phyloP scores from a whole-genome alignment of 2,797 vertebrate species.

The Sebastes trivittatus region DNA sequence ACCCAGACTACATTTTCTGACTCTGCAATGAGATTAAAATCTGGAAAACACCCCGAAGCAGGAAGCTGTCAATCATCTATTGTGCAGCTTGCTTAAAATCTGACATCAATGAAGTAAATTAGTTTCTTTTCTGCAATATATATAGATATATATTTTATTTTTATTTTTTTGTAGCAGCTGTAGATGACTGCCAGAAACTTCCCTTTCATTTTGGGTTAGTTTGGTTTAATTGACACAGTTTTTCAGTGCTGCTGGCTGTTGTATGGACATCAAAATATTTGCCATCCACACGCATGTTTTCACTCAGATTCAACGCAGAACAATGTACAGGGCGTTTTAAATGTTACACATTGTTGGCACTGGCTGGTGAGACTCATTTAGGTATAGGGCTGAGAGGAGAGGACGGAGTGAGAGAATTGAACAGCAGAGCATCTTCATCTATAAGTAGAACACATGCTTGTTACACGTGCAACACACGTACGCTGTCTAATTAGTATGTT shows the following conservation, averaged over 20 bases:
- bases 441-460: slow-evolving; percentile 55
- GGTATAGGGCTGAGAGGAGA: neutral
- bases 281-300: neutral
- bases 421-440: slow-evolving; percentile 21
- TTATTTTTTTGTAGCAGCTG: neutral
- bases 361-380: neutral
- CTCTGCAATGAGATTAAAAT: neutral
- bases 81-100: neutral
- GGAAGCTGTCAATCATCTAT: neutral
- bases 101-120: neutral
- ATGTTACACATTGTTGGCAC: neutral
- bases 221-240: neutral
- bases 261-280: neutral
- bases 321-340: neutral
- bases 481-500: slow-evolving; percentile 57
- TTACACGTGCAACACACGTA: slow-evolving; percentile 43
- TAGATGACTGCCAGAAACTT: neutral
- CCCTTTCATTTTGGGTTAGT: neutral
- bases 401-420: neutral
- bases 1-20: neutral
- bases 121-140: neutral
- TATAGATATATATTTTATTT: too few species aligned
- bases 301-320: neutral
- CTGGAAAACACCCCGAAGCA: neutral
- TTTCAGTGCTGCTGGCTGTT: neutral